These are phyloP conservation scores for Tychaedon coryphoeus DNA, from an alignment of 2,113 vertebrate genomes.

Conservation along the genomic window DNA sequence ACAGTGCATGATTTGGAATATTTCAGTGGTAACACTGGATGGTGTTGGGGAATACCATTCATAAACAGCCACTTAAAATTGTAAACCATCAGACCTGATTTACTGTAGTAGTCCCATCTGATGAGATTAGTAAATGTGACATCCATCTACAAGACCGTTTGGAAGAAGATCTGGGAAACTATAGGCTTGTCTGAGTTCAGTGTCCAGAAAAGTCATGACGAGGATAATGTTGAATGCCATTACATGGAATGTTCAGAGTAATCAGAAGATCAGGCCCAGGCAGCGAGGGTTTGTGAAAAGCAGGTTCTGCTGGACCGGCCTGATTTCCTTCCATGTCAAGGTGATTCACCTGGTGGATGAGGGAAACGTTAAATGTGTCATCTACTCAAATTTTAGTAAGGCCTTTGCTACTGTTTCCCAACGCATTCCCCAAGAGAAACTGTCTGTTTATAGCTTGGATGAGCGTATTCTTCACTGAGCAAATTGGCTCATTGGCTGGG, in stretches of 20 bases:
- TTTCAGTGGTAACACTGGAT: not conserved
- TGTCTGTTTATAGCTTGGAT: not conserved
- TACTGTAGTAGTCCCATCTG: not conserved
- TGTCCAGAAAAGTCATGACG: not conserved
- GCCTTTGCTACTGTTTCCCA: not conserved
- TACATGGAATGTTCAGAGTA: accelerated
- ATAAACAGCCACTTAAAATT: not conserved
- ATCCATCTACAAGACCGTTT: accelerated
- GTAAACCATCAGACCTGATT: not conserved
- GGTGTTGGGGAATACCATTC: not conserved
- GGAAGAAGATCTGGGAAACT: not conserved
- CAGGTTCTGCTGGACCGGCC: not conserved
- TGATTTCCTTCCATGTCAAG: not conserved
- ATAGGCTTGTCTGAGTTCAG: not conserved
- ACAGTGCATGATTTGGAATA: accelerated
- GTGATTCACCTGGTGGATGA: not conserved
- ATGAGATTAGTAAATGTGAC: not conserved
- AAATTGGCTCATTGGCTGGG: accelerated
- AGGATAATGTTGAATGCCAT: no score
- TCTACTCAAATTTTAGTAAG: not conserved
- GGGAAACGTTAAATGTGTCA: not conserved
- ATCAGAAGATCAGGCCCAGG: not conserved
- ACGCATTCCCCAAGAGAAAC: not conserved
- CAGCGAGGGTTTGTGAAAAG: not conserved
- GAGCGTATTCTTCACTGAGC: accelerated